These are phyloP conservation scores for Tetranychus truncatus DNA, from an alignment of 2,888 invertebrate species.

Conservation along the genomic window DNA sequence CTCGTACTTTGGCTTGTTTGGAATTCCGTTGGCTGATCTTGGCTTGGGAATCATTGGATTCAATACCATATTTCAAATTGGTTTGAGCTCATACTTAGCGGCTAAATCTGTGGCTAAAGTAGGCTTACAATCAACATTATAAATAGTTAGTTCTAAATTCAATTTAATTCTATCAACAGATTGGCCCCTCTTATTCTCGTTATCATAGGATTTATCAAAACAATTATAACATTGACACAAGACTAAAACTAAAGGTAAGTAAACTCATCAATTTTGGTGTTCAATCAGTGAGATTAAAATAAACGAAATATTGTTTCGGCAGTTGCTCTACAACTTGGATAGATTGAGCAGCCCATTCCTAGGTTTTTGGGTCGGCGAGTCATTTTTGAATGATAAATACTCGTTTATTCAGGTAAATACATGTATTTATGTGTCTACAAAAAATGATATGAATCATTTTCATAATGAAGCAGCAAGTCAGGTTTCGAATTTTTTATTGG, in stretches of 20 bases:
- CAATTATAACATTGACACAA: background rate
- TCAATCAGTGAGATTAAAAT: background rate
- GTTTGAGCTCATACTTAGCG: background rate
- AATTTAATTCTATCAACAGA: background rate
- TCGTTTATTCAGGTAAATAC: background rate
- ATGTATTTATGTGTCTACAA: no score
- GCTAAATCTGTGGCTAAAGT: background rate
- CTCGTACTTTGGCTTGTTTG: background rate
- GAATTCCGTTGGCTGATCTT: background rate
- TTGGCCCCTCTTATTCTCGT: background rate
- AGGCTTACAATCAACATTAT: background rate
- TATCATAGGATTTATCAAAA: background rate
- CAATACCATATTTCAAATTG: background rate
- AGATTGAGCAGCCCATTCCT: background rate
- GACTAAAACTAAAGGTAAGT: background rate
- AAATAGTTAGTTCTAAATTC: background rate
- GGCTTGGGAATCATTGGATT: background rate
- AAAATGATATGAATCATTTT: no score
- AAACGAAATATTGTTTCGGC: background rate
- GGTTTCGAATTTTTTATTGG: no score
- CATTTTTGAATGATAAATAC: background rate
- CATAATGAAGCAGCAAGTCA: no score
- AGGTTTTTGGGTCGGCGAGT: background rate
- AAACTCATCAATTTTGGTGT: background rate
- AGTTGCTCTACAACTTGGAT: background rate